Evolutionary conservation across 2,113 vertebrate genomes (phyloP), one percentile per base, ranked within the genome.

Genomic region (Elephantulus edwardii): DNA sequence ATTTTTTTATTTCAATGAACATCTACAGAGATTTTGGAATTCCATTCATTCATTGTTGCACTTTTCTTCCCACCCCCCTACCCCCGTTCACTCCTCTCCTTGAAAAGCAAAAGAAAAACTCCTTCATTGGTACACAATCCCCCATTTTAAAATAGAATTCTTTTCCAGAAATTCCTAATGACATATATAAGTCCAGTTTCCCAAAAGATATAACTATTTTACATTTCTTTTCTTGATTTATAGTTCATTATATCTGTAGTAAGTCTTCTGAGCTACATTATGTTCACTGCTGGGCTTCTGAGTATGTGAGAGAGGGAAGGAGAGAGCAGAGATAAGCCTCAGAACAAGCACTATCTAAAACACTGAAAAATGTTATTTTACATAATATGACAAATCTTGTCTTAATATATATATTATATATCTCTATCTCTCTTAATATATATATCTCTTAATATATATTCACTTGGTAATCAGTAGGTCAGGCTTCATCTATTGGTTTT

Each of bases 121-220:
- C n/a, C n/a, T n/a, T n/a, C n/a, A n/a, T n/a, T n/a, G n/a, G n/a
- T n/a, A n/a, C n/a, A n/a, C n/a, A n/a, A n/a, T n/a, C n/a, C n/a
- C n/a, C n/a, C n/a, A n/a, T n/a, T n/a, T n/a, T n/a, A n/a, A n/a
- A n/a, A 83, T 70, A 60, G 79, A 52, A 35, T 38, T 80, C 0
- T 54, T 83, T 68, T 76, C 38, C 89, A 46, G 19, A 93, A 93
- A 83, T 50, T 83, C n/a, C 30, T 52, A 24, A 91, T 60, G 17
- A 71, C 54, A 80, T 24, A 52, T 24, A 52, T 14, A 77, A 5
- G 13, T 44, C 42, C 38, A 64, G n/a, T 11, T 74, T 13, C 38
- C 46, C 33, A 54, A 62, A 66, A 68, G 33, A 44, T 52, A 48
- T 28, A 42, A 75, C 26, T 62, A 66, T 46, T 60, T 17, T 30